phyloP scores from a whole-genome alignment of 2,113 vertebrate species.

The Esox niger region DNA sequence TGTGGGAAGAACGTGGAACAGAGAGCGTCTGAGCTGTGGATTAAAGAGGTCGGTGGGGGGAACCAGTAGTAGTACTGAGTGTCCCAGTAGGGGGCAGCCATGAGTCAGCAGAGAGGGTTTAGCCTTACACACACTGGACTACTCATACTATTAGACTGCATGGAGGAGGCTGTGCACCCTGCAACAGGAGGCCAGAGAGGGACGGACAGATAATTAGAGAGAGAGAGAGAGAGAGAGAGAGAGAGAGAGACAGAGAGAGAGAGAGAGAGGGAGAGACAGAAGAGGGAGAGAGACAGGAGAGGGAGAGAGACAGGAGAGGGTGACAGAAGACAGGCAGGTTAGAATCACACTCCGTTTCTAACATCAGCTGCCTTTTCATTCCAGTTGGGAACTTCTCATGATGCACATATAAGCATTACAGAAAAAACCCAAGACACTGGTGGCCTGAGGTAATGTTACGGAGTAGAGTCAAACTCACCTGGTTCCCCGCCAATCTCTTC shows the following conservation, averaged over 20 bases:
- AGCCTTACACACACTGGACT: constrained; percentile 83
- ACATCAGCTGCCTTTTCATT: not conserved
- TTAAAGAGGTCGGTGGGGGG: not conserved
- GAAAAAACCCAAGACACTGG: too few relatives aligned
- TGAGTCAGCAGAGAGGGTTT: constrained; percentile 81
- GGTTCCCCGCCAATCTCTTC: constrained; percentile 81
- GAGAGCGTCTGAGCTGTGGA: not conserved
- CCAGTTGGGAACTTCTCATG: not conserved
- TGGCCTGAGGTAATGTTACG: too few relatives aligned
- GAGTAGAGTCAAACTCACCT: constrained; percentile 70
- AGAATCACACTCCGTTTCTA: too few relatives aligned
- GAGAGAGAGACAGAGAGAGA: not conserved
- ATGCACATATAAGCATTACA: too few relatives aligned
- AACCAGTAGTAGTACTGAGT: not conserved
- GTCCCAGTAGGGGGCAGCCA: constrained; percentile 44
- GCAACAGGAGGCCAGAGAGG: constrained; percentile 69
- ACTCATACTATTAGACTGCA: constrained; percentile 92
- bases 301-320: not conserved
- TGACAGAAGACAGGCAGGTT: not conserved
- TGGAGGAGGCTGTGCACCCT: constrained; percentile 85
- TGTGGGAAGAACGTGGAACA: not conserved
- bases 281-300: not conserved
- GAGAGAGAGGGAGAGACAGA: not conserved
- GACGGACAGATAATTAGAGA: not conserved
- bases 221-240: not conserved